Conservation (phyloP, 2,888 invertebrate species). For the Geotrupes spiniger region DNA sequence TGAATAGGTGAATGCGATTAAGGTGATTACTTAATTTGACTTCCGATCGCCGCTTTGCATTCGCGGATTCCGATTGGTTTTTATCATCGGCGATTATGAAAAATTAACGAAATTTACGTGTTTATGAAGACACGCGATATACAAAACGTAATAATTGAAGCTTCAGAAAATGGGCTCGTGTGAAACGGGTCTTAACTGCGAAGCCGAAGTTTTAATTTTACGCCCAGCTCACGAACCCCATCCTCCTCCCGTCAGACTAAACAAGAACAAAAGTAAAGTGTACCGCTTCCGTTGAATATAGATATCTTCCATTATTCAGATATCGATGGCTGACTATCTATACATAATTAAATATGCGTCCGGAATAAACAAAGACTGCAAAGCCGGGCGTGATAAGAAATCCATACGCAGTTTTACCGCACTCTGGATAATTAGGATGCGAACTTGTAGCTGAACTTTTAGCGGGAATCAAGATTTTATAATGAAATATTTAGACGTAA, state of each 20-base stretch:
- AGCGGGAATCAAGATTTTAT: constrained; percentile 16
- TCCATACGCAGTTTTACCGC: constrained; percentile 18
- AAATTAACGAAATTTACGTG: no score
- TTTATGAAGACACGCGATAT: no score
- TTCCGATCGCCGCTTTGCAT: no score
- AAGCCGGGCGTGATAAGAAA: constrained; percentile 15
- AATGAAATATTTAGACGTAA: constrained; percentile 20
- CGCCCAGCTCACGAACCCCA: no score
- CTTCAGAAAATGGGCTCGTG: no score
- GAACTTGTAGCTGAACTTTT: constrained; percentile 18
- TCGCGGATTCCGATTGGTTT: no score
- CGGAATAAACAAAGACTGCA: constrained; percentile 35
- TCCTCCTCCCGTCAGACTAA: background rate
- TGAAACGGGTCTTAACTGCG: no score
- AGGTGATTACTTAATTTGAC: no score
- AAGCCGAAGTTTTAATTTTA: no score
- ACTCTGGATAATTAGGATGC: constrained; percentile 19
- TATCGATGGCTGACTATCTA: constrained; percentile 34
- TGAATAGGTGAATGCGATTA: no score
- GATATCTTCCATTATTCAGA: constrained; percentile 35
- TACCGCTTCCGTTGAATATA: constrained; percentile 33
- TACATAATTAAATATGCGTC: constrained; percentile 37
- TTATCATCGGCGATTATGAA: no score
- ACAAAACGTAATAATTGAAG: no score
- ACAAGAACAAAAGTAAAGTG: constrained; percentile 31